A percentile compares a stretch with the other conserved stretches of the same genome.
phyloP scores from a whole-genome alignment of 2,797 vertebrate species.

The Chelmon rostratus region DNA sequence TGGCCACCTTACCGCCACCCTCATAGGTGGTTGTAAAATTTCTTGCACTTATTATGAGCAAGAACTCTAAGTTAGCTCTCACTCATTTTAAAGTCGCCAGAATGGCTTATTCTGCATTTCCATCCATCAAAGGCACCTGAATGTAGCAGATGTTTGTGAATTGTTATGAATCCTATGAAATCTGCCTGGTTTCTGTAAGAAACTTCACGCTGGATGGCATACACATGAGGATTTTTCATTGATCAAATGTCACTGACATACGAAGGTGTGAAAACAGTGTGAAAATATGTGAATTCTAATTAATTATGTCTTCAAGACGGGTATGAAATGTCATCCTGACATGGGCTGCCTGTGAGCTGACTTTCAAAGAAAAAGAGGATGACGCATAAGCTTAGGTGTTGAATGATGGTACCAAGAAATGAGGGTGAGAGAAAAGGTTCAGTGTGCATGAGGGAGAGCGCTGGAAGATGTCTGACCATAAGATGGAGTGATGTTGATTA shows the following conservation, averaged over 20 bases:
- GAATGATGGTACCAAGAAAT: conserved; percentile 69
- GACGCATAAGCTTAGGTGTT: conserved; percentile 69
- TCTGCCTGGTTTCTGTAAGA: conserved; percentile 12
- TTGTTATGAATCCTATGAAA: conserved; percentile 36
- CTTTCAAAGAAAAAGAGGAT: conserved; percentile 74
- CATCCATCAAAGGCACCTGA: conserved; percentile 24
- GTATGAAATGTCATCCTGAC: conserved; percentile 77
- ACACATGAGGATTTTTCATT: conserved; percentile 11
- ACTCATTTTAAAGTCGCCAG: conserved; percentile 34
- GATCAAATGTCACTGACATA: conserved; percentile 52
- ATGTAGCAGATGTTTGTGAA: conserved; percentile 31
- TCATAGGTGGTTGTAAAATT: conserved; percentile 26
- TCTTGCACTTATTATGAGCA: conserved; percentile 59
- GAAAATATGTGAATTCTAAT: conserved; percentile 65
- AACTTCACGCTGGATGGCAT: conserved; percentile 10
- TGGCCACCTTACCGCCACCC: conserved; percentile 26
- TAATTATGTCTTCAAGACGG: conserved; percentile 55
- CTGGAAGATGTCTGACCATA: conserved; percentile 47
- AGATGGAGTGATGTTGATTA: conserved; percentile 35
- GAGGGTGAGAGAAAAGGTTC: conserved; percentile 60
- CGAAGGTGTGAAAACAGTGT: conserved; percentile 43
- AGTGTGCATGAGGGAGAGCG: conserved; percentile 34
- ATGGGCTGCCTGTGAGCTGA: conserved; percentile 61
- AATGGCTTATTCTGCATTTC: conserved; percentile 28
- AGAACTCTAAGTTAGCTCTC: conserved; percentile 41